Evolutionary conservation across 1,140 invertebrate genomes (phyloP).

Genomic region (Bathynomus jamesi): DNA sequence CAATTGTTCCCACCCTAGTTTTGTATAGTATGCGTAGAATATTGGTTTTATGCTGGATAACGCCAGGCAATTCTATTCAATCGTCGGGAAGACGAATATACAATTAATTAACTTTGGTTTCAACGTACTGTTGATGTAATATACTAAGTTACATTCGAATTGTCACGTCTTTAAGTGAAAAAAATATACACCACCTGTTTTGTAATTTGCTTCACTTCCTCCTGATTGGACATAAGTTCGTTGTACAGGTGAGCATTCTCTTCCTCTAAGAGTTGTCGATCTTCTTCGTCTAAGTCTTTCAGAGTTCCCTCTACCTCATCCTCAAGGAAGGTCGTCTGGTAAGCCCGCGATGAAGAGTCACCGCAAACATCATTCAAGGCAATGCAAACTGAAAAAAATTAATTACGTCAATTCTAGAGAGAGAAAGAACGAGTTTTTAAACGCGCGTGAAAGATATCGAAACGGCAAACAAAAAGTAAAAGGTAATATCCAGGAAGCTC

Average conservation of each 20-base stretch:
- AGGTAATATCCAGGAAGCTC: no score
- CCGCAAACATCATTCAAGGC: no score
- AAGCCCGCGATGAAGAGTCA: background rate
- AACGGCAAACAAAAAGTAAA: no score
- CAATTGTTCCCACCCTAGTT: no score
- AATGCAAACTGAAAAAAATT: no score
- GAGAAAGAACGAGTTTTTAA: no score
- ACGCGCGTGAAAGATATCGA: no score
- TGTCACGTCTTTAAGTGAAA: background rate
- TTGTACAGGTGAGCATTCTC: slow-evolving; percentile 75
- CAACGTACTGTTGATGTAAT: background rate
- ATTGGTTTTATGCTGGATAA: no score
- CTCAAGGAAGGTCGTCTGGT: background rate
- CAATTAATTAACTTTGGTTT: no score
- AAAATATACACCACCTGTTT: slow-evolving; percentile 65
- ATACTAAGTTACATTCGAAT: background rate
- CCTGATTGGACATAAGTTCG: slow-evolving; percentile 66
- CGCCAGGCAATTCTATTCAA: background rate
- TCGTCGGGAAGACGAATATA: no score
- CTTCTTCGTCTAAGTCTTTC: background rate
- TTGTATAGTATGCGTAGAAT: no score
- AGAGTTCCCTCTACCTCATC: background rate
- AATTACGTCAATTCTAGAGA: no score
- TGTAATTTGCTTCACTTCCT: slow-evolving; percentile 75
- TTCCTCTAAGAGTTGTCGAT: slow-evolving; percentile 65